Base-by-base conservation (phyloP, 2,797 vertebrate species). In the Limnodromus scolopaceus region DNA sequence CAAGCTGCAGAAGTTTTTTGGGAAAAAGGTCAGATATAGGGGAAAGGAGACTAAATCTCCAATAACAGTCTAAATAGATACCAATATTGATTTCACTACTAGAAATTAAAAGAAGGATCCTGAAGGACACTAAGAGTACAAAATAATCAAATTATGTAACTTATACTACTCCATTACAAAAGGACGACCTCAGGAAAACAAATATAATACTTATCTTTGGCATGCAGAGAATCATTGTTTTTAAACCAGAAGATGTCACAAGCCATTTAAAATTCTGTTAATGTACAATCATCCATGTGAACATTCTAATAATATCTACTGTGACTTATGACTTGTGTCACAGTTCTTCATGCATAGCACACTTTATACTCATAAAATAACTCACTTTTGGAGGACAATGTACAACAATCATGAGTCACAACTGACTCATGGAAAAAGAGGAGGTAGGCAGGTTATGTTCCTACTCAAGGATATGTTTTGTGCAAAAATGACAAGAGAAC, bases 361-460 rank as follows among this genome's bases (percentile, higher is more conserved):
- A 91, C 27, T 90, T 92, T 13, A 87, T 28, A 30, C 25, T 87
- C 64, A 88, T 69, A 70, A 85, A 95, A 81, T 39, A 87, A 32
- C 43, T 96, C 55, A 82, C 43, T 88, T 84, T 53, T 87, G 48
- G 68, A 95, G 64, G 87, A 95, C 7, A 7, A 41, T 66, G 80
- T 77, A 53, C 48, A 81, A 77, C 49, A 96, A 68, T 28, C 55
- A 55, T 92, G 96, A 96, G 55, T 95, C 95, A 97, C 70, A 95
- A 60, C 11, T 95, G 92, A 96, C 54, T 96, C 90, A 95, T 3
- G 7, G 70, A 58, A 92, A 89, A 90, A 89, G 43, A 71, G 15
- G 23, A 83, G 13, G 57, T n/a, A 90, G 79, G 76, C 20, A 95
- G 63, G 49, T 71, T 86, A 36, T 3, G 3, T 77, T 91, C 64